Evolutionary conservation across 2,888 invertebrate species (phyloP), one percentile per base, ranked within the genome.

Genomic region (Drosophila multiciliata): DNA sequence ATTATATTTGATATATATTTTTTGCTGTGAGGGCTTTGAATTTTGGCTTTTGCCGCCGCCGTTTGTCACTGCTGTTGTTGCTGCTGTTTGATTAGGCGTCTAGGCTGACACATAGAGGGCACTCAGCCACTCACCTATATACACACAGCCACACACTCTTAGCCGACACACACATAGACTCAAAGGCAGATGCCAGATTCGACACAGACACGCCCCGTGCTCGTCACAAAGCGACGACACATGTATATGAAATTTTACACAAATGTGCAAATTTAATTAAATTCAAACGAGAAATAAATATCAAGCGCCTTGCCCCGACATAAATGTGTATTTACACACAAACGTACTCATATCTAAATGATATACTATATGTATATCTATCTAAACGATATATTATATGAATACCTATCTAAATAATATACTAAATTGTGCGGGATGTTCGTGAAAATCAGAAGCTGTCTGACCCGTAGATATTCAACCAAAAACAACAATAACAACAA

Each of bases 221-320:
- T 61, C 69, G 32, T 42, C 78, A 55, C 66, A 66, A 48, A 61
- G 68, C 63, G 50, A 62, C 69, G 59, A 65, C 82, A 82, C 67
- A 72, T 78, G 75, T 74, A 79, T 87, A 76, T 79, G 75, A 90
- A 76, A 88, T 87, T 90, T 87, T 86, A 90, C 87, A 87, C 83
- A 90, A 90, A 90, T 88, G 87, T 90, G 87, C 87, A 86, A 87
- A 87, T 87, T 87, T 87, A 87, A 87, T 87, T 90, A 88, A 87
- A 90, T 86, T 88, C 75, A 90, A 87, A 90, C 86, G 89, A 88
- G 80, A 82, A 89, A 88, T 78, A 88, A 87, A 87, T 82, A 84
- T 85, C 80, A 87, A 80, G 23, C 72, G 66, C 66, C 78, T 81
- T 32, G 66, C 77, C 73, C 77, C 82, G 82, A 76, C 77, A 80